Evolutionary conservation across 2,888 invertebrate genomes (phyloP).

Genomic region (Melangyna quadrimaculata): DNA sequence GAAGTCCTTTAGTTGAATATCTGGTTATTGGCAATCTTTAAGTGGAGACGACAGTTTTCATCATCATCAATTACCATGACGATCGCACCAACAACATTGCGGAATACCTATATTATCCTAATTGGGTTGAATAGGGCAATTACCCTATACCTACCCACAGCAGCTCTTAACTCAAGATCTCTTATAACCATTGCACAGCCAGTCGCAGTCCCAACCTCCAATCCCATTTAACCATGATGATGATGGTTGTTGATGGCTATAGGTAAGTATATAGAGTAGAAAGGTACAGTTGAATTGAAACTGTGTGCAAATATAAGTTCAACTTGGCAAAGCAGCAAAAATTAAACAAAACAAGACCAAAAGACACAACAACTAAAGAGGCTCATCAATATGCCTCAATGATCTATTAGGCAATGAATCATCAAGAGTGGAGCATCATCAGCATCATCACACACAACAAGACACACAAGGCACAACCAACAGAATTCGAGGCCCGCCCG

Average conservation of each 20-base stretch:
- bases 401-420: constrained; percentile 71
- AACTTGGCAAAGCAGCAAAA: constrained; percentile 4
- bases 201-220: constrained; percentile 1
- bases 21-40: constrained; percentile 23
- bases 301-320: constrained; percentile 59
- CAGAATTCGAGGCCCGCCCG: constrained; percentile 66
- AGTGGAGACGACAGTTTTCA: constrained; percentile 51
- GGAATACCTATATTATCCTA: constrained; percentile 52
- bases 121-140: constrained; percentile 67
- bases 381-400: constrained; percentile 68
- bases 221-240: constrained; percentile 8
- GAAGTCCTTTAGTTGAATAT: not conserved
- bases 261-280: no score
- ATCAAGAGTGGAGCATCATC: constrained; percentile 54
- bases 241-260: constrained; percentile 13
- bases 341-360: not conserved
- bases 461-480: constrained; percentile 24
- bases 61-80: constrained; percentile 69
- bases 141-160: constrained; percentile 33
- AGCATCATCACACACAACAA: no score
- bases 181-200: constrained; percentile 1
- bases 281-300: constrained; percentile 51
- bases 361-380: constrained; percentile 50
- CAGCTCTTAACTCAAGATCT: constrained; percentile 20
- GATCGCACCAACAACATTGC: constrained; percentile 58